phyloP scores from a whole-genome alignment of 2,113 vertebrate genomes.

The Deroptyus accipitrinus region DNA sequence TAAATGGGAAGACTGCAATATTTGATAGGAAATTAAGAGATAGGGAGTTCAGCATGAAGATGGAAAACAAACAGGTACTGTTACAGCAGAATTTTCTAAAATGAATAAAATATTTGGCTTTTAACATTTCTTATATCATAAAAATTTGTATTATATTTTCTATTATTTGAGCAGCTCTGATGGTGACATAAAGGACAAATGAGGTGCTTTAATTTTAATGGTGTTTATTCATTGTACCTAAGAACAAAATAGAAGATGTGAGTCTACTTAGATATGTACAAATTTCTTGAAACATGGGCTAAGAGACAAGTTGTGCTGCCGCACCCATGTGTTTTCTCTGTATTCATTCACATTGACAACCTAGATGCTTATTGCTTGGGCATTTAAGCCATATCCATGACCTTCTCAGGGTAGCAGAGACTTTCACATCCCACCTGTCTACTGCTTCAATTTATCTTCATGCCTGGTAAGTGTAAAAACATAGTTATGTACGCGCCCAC shows the following conservation, averaged over 20 bases:
- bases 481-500: background rate
- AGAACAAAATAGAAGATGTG: background rate
- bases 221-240: background rate
- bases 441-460: background rate
- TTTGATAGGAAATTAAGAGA: background rate
- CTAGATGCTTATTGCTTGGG: background rate
- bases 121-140: background rate
- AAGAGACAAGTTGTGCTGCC: background rate
- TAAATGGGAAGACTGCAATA: background rate
- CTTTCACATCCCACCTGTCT: background rate
- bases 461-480: background rate
- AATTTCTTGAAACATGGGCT: background rate
- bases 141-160: background rate
- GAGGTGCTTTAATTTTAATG: background rate
- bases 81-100: background rate
- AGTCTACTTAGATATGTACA: rapidly evolving
- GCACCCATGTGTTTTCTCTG: background rate
- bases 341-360: background rate
- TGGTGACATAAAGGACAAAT: background rate
- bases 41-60: background rate
- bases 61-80: background rate
- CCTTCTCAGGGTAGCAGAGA: background rate
- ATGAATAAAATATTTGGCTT: background rate
- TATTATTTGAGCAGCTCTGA: background rate
- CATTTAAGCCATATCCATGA: background rate